A percentile compares a stretch with the other conserved stretches of the same genome.
Evolutionary conservation across 2,797 vertebrate genomes (phyloP).

Genomic region (Crenuchus spilurus): DNA sequence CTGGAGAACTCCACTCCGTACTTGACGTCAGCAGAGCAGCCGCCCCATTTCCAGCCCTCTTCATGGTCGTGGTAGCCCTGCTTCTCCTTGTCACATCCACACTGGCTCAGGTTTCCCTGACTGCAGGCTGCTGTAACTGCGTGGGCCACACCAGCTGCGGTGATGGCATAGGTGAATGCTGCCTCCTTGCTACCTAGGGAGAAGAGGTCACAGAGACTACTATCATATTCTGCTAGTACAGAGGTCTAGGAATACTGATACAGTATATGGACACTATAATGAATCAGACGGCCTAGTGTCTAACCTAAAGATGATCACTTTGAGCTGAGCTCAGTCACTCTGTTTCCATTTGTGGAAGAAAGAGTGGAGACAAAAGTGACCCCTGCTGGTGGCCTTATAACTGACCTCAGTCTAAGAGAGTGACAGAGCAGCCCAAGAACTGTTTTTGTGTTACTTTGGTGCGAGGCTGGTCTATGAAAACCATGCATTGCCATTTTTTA

Average conservation of each 20-base stretch:
- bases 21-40: constrained; percentile 96
- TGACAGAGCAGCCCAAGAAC: neutral
- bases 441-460: no score
- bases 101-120: constrained; percentile 97
- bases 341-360: neutral
- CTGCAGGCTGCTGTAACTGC: constrained; percentile 95
- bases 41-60: constrained; percentile 98
- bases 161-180: constrained; percentile 98
- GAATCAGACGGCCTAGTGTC: constrained; percentile 12
- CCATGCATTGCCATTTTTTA: no score
- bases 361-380: constrained; percentile 73
- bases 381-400: constrained; percentile 72
- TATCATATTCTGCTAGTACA: constrained; percentile 2
- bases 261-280: no score
- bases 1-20: constrained; percentile 97
- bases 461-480: no score
- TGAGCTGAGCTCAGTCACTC: neutral
- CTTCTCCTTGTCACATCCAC: constrained; percentile 96
- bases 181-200: constrained; percentile 94
- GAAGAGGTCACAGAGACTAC: constrained; percentile 2
- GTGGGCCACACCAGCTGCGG: constrained; percentile 93
- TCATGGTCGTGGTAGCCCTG: constrained; percentile 96
- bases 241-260: no score
- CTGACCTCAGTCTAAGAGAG: neutral
- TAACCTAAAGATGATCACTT: constrained; percentile 20